Evolutionary conservation across 2,113 vertebrate species (phyloP).

Genomic region (Phrynocephalus versicolor): DNA sequence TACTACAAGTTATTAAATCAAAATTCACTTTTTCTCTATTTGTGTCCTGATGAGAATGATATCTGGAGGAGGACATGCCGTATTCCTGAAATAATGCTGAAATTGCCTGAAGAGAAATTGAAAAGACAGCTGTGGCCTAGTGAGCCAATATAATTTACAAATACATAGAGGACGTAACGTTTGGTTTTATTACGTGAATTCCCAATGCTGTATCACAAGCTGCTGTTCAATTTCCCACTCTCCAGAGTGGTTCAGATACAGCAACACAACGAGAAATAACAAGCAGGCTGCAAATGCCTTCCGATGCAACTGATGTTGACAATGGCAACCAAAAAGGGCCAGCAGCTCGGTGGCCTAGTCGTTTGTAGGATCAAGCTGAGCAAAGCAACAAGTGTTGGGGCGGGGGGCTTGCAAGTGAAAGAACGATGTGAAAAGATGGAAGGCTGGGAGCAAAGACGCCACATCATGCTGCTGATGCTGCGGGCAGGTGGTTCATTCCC

Average conservation of each 20-base stretch:
- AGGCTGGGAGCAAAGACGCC: neutral
- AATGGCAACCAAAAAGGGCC: neutral
- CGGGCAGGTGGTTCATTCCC: neutral
- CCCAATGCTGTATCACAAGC: neutral
- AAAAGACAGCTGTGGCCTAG: neutral
- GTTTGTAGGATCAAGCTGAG: neutral
- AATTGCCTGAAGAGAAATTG: neutral
- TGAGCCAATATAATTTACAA: neutral
- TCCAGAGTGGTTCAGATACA: neutral
- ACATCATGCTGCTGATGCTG: neutral
- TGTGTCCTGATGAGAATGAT: slow-evolving; percentile 8
- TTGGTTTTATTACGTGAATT: neutral
- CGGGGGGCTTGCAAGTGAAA: no score
- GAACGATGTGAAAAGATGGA: neutral
- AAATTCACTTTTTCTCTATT: neutral
- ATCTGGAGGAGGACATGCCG: slow-evolving; percentile 26
- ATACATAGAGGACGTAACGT: neutral
- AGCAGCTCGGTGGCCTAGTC: neutral
- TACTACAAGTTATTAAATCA: neutral
- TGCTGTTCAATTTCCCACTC: neutral
- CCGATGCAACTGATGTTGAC: neutral
- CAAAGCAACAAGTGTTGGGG: neutral
- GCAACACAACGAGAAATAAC: neutral
- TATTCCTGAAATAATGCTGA: slow-evolving; percentile 34
- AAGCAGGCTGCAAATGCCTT: neutral